Evolutionary conservation across 2,113 vertebrate genomes (phyloP).

Genomic region (Pseudopodoces humilis): DNA sequence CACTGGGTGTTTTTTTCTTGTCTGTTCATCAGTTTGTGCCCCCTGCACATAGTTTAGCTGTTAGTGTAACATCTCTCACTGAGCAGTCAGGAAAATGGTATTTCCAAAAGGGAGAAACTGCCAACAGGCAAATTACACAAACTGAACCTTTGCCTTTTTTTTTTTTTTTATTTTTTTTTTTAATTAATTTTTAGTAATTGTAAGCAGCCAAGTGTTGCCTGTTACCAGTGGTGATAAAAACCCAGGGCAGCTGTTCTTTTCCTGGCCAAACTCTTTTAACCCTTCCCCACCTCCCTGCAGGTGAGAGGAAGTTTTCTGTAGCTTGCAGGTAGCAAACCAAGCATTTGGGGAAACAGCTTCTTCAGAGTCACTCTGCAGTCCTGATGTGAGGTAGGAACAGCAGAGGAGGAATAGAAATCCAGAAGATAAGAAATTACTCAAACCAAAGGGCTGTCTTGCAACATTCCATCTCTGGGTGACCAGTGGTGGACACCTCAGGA

Average conservation of each 20-base stretch:
- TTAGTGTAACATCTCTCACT: neutral
- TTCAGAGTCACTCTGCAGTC: neutral
- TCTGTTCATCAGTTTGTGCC: neutral
- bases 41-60: neutral
- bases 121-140: neutral
- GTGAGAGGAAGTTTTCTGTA: neutral
- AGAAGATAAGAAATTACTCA: neutral
- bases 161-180: neutral
- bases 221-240: neutral
- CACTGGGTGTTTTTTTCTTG: neutral
- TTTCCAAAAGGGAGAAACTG: neutral
- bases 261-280: neutral
- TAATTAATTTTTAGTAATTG: neutral
- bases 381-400: neutral
- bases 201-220: neutral
- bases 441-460: neutral
- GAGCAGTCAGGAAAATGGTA: neutral
- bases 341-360: neutral
- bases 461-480: neutral
- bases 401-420: neutral
- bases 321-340: neutral
- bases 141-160: neutral
- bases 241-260: neutral
- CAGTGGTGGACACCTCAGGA: neutral
- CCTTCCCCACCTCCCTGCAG: neutral